phyloP scores from a whole-genome alignment of 1,140 invertebrate genomes.

The Lanistes nyassanus region DNA sequence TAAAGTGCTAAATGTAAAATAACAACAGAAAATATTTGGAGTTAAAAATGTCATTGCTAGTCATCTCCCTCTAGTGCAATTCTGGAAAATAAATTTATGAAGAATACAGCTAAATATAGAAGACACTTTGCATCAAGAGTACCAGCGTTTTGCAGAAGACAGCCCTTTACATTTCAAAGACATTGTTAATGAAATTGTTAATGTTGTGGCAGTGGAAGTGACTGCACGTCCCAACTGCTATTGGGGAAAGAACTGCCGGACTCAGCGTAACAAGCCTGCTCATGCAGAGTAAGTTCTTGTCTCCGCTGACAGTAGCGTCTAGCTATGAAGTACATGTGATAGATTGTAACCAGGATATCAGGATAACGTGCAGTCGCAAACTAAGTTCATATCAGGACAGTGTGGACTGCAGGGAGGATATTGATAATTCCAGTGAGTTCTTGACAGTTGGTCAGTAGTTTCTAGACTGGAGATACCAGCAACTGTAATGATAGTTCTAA shows the following conservation, averaged over 20 bases:
- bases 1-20: too few species aligned
- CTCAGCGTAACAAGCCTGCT: conserved; percentile 59
- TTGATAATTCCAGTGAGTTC: background rate
- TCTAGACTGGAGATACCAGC: background rate
- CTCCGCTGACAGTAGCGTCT: background rate
- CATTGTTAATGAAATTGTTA: background rate
- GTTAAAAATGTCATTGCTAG: too few species aligned
- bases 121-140: too few species aligned
- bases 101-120: too few species aligned
- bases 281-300: conserved; percentile 56
- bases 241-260: conserved; percentile 63
- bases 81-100: too few species aligned
- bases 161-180: background rate
- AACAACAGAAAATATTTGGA: too few species aligned
- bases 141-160: too few species aligned
- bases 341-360: background rate
- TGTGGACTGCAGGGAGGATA: too few species aligned
- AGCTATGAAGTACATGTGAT: background rate
- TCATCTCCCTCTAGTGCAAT: too few species aligned
- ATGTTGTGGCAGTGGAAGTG: conserved; percentile 43
- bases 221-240: conserved; percentile 55
- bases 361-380: background rate
- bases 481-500: too few species aligned
- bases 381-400: background rate
- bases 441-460: background rate